Evolutionary conservation across 2,888 invertebrate species (phyloP).

Genomic region (Aethes cnicana): DNA sequence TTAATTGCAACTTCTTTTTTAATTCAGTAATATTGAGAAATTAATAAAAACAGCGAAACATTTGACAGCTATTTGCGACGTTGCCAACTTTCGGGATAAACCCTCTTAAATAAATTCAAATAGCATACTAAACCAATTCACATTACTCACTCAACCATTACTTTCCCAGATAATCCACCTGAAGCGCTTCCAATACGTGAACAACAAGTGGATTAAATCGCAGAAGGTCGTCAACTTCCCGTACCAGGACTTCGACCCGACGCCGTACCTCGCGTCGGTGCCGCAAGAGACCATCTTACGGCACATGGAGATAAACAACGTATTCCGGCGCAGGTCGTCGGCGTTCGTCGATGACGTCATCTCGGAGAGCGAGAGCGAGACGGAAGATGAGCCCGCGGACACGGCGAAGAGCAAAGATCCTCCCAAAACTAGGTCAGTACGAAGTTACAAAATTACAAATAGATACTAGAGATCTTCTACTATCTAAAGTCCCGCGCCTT

Average conservation of each 20-base stretch:
- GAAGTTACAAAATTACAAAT: too few relatives aligned
- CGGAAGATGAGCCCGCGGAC: conserved; percentile 33
- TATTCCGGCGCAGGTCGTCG: conserved; percentile 40
- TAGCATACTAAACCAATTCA: too few relatives aligned
- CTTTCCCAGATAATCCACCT: conserved; percentile 90
- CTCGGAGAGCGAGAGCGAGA: conserved; percentile 53
- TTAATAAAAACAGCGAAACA: too few relatives aligned
- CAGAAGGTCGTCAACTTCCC: conserved; percentile 96
- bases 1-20: too few relatives aligned
- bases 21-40: too few relatives aligned
- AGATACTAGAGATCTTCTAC: too few relatives aligned
- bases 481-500: too few relatives aligned
- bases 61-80: too few relatives aligned
- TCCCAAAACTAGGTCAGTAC: conserved; percentile 21
- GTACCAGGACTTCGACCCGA: conserved; percentile 92
- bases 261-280: conserved; percentile 91
- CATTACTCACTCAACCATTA: not conserved
- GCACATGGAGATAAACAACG: conserved; percentile 79
- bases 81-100: too few relatives aligned
- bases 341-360: conserved; percentile 46
- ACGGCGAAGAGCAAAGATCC: conserved; percentile 23
- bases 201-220: conserved; percentile 96
- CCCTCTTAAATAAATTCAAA: too few relatives aligned
- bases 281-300: conserved; percentile 89
- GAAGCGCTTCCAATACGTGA: conserved; percentile 95